Percentiles rank a stretch among this genome's conserved stretches.
Conservation (phyloP, 1,140 invertebrate species). For the Chionoecetes opilio region DNA sequence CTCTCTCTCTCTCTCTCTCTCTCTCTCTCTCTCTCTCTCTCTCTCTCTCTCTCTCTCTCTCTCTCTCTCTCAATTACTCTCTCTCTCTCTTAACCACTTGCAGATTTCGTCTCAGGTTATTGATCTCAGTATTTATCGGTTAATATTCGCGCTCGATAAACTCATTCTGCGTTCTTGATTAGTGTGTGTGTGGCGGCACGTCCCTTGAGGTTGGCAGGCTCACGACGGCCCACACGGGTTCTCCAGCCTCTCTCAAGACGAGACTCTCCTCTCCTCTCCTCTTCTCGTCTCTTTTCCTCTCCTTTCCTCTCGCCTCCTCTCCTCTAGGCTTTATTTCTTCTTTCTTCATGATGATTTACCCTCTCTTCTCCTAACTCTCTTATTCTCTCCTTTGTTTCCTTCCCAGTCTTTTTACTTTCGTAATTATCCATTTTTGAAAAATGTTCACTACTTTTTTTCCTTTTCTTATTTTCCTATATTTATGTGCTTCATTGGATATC, state of each 20-base stretch:
- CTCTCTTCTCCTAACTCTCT: too few species aligned
- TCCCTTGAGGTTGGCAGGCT: slow-evolving; percentile 40
- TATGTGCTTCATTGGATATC: too few species aligned
- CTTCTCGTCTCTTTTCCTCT: background rate
- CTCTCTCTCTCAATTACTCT: slow-evolving; percentile 47
- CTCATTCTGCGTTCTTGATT: slow-evolving; percentile 68
- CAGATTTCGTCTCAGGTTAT: slow-evolving; percentile 70
- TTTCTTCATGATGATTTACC: too few species aligned
- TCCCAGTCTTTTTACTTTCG: too few species aligned
- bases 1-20: background rate
- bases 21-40: slow-evolving; percentile 30
- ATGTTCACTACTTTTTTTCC: too few species aligned
- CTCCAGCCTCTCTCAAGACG: background rate
- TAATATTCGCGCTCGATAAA: slow-evolving; percentile 67
- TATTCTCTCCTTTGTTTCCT: too few species aligned
- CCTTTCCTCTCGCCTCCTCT: too few species aligned
- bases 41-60: slow-evolving; percentile 54
- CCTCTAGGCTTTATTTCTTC: too few species aligned
- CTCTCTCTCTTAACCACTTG: slow-evolving; percentile 59
- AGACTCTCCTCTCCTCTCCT: background rate
- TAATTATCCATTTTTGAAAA: too few species aligned
- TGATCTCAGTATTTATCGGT: slow-evolving; percentile 70
- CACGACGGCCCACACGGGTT: background rate
- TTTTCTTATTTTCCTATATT: too few species aligned
- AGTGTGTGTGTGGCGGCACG: slow-evolving; percentile 46